Conservation (phyloP, 2,888 invertebrate genomes). For the Chalcis sispes region DNA sequence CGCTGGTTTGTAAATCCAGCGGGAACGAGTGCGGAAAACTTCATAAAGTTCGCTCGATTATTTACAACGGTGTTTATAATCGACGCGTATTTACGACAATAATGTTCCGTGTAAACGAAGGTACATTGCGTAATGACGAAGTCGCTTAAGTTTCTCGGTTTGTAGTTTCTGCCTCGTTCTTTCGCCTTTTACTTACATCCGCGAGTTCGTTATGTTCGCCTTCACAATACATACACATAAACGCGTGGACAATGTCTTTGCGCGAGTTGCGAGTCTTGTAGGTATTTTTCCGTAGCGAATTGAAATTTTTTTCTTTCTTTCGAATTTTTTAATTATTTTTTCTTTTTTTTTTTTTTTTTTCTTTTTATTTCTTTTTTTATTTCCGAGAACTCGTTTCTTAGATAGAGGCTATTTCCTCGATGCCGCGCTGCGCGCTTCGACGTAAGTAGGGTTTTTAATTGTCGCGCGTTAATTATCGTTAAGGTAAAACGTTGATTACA, state of each 20-base stretch:
- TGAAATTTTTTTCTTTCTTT: not conserved
- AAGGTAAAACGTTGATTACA: slow-evolving; percentile 31
- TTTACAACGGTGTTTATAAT: slow-evolving; percentile 71
- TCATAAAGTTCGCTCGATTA: slow-evolving; percentile 66
- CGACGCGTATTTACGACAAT: slow-evolving; percentile 71
- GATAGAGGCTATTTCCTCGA: not conserved
- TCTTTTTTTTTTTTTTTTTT: too few species aligned
- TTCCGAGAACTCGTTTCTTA: not conserved
- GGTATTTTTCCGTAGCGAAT: not conserved
- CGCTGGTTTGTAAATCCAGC: too few species aligned
- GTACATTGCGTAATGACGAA: slow-evolving; percentile 68
- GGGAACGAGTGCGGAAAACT: too few species aligned
- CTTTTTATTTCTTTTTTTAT: not conserved
- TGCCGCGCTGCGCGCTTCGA: not conserved
- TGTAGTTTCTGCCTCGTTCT: too few species aligned
- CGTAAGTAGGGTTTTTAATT: not conserved
- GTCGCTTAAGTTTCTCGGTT: slow-evolving; percentile 37
- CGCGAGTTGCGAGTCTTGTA: too few species aligned
- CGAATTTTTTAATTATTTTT: too few species aligned
- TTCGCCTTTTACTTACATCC: too few species aligned
- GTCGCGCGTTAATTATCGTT: slow-evolving; percentile 12
- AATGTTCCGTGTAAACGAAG: slow-evolving; percentile 71
- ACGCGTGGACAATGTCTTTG: too few species aligned
- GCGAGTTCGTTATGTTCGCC: too few species aligned
- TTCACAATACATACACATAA: too few species aligned